Conservation (phyloP, 2,888 invertebrate genomes). For the Silvanus unidentatus region DNA sequence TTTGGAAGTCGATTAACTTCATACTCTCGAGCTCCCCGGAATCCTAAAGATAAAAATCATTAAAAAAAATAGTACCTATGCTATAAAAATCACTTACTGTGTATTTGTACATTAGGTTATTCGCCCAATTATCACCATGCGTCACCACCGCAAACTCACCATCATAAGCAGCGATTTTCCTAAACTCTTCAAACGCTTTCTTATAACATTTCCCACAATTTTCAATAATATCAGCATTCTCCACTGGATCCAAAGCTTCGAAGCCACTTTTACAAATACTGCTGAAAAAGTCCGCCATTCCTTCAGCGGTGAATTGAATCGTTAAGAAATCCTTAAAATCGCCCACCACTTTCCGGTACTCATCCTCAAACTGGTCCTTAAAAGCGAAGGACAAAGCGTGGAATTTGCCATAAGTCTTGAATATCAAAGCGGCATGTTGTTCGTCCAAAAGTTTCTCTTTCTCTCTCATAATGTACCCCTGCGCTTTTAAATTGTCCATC, state of each 20-base stretch:
- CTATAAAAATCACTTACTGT: constrained; percentile 6
- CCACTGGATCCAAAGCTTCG: background rate
- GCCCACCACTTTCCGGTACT: background rate
- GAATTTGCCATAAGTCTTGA: constrained; percentile 24
- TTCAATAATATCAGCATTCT: constrained; percentile 4
- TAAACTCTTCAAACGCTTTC: background rate
- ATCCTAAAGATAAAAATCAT: background rate
- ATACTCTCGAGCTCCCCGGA: background rate
- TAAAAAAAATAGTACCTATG: background rate
- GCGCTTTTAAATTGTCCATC: constrained; percentile 18
- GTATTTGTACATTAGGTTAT: constrained; percentile 22
- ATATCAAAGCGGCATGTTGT: constrained; percentile 20
- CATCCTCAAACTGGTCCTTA: constrained; percentile 9
- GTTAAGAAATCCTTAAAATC: background rate
- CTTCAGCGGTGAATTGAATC: too few relatives aligned
- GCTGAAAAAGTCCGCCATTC: too few relatives aligned
- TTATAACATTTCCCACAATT: background rate
- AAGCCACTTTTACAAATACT: background rate
- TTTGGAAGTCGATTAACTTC: constrained; percentile 2
- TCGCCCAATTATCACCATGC: constrained; percentile 23
- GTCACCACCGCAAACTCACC: constrained; percentile 11
- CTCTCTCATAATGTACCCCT: constrained; percentile 12
- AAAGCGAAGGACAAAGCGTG: constrained; percentile 25
- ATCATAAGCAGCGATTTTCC: constrained; percentile 1
- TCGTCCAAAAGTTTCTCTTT: constrained; percentile 16